A percentile compares a stretch with the other conserved stretches of the same genome.
phyloP scores from a whole-genome alignment of 92 coral and sea anemone genomes.

The Porites evermanni region DNA sequence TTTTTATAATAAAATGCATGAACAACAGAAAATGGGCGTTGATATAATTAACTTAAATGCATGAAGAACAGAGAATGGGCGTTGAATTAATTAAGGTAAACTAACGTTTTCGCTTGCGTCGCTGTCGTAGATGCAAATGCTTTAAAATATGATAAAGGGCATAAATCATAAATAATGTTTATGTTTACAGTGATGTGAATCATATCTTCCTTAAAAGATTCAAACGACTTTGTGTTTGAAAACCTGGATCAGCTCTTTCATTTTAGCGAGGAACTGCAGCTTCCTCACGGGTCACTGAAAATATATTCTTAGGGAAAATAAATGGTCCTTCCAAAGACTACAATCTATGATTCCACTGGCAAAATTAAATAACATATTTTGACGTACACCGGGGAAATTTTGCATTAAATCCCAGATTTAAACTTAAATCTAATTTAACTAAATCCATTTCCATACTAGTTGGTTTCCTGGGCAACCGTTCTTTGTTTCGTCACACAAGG shows the following conservation, averaged over 20 bases:
- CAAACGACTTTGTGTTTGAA: neutral
- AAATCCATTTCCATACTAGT: neutral
- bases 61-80: neutral
- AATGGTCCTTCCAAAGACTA: neutral
- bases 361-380: neutral
- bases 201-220: too few species aligned
- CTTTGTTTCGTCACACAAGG: too few species aligned
- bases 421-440: neutral
- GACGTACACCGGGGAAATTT: too few species aligned
- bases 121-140: neutral
- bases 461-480: too few species aligned
- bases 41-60: too few species aligned
- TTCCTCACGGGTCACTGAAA: neutral
- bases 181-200: neutral
- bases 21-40: too few species aligned
- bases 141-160: too few species aligned
- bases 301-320: neutral
- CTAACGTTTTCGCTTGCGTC: neutral
- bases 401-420: neutral
- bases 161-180: neutral
- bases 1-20: too few species aligned
- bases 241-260: neutral
- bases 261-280: neutral
- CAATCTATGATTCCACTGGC: neutral
- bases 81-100: too few species aligned